phyloP scores from a whole-genome alignment of 1,140 invertebrate species.

The Meloidogyne floridensis region DNA sequence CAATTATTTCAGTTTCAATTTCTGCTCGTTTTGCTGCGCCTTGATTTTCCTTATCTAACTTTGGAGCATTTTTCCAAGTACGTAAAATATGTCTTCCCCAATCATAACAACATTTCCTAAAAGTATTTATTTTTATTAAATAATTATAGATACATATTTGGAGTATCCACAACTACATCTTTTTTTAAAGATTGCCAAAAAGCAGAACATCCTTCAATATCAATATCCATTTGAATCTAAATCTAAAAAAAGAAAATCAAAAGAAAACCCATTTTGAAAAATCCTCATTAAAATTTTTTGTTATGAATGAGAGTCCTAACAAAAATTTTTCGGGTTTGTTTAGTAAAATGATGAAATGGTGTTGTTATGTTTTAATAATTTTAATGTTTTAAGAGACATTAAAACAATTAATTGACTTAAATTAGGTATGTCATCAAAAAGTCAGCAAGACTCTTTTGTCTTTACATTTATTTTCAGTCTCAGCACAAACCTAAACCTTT shows the following conservation, averaged over 20 bases:
- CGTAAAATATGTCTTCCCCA: conserved; percentile 31
- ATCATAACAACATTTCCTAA: conserved; percentile 25
- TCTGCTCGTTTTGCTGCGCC: conserved; percentile 1
- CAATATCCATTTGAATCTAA: not conserved
- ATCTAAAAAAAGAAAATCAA: not conserved
- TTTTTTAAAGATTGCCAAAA: conserved; percentile 33
- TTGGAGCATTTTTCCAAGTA: conserved; percentile 35
- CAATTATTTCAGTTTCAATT: conserved; percentile 30
- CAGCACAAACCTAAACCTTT: no score
- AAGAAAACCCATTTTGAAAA: not conserved
- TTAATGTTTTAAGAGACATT: no score
- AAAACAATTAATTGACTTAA: no score
- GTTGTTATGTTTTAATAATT: no score
- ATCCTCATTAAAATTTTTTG: not conserved
- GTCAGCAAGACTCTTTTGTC: no score
- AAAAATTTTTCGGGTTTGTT: no score
- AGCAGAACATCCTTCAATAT: conserved; percentile 10
- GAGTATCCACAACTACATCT: conserved; percentile 5
- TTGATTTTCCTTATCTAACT: conserved; percentile 14
- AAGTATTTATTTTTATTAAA: not conserved
- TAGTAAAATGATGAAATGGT: no score
- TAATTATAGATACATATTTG: conserved; percentile 17
- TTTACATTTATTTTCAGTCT: no score
- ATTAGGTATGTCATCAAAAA: no score
- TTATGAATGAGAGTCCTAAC: no score